phyloP scores from a whole-genome alignment of 2,797 vertebrate genomes.

The Thunnus albacares region DNA sequence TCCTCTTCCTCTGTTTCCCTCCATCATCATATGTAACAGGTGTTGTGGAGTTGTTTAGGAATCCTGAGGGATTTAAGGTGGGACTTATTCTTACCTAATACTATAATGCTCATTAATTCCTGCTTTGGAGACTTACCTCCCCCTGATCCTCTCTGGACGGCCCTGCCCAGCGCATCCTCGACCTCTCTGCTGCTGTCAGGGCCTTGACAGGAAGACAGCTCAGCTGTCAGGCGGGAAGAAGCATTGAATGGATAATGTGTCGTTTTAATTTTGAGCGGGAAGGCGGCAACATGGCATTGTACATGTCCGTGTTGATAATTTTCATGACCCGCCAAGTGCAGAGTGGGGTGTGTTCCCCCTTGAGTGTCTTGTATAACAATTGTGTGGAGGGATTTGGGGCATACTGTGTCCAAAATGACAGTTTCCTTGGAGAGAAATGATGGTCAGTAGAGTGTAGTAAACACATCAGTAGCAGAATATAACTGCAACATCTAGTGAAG shows the following conservation, averaged over 20 bases:
- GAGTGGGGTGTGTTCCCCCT: neutral
- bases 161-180: slow-evolving; percentile 34
- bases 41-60: slow-evolving; percentile 85
- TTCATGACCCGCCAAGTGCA: neutral
- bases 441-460: no score
- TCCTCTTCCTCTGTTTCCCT: slow-evolving; percentile 25
- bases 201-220: slow-evolving; percentile 1
- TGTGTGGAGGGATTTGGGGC: neutral
- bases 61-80: slow-evolving; percentile 81
- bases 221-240: slow-evolving; percentile 19
- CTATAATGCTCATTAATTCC: slow-evolving; percentile 89
- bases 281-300: neutral
- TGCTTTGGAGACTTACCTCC: slow-evolving; percentile 84
- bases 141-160: slow-evolving; percentile 72
- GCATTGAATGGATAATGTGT: neutral
- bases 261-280: neutral
- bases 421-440: neutral
- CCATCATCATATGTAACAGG: slow-evolving; percentile 79
- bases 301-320: neutral
- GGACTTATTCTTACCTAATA: slow-evolving; percentile 88
- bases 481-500: no score
- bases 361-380: neutral
- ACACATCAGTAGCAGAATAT: no score
- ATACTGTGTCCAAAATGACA: neutral
- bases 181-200: slow-evolving; percentile 24